Percentiles rank a stretch among this genome's conserved stretches.
These are phyloP conservation scores for Oryctolagus cuniculus DNA, from an alignment of 2,113 vertebrate genomes.

Conservation along the genomic window DNA sequence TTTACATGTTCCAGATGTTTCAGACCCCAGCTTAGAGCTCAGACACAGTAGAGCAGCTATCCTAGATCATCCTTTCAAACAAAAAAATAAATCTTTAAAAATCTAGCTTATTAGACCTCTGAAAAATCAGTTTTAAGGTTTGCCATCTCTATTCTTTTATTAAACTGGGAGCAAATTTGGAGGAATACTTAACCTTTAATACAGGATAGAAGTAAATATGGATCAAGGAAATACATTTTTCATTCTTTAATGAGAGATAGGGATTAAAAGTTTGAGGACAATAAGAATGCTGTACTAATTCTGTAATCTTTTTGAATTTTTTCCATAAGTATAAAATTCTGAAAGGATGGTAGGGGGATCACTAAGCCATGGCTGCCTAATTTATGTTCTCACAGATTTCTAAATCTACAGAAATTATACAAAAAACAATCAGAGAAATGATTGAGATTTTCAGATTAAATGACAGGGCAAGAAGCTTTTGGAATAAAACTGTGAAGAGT, in stretches of 20 bases:
- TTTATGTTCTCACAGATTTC: background rate
- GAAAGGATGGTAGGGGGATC: too few relatives aligned
- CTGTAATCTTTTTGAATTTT: background rate
- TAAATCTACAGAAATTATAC: background rate
- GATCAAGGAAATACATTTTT: background rate
- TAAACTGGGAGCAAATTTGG: background rate
- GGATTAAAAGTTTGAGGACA: background rate
- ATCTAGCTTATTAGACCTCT: too few relatives aligned
- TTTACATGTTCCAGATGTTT: background rate
- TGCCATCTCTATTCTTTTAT: background rate
- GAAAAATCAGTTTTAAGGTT: background rate
- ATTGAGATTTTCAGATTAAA: background rate
- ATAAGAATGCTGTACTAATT: background rate
- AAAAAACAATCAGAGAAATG: background rate
- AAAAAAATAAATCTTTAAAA: too few relatives aligned
- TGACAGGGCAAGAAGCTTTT: background rate
- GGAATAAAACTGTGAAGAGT: background rate
- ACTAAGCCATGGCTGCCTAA: background rate
- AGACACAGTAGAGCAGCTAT: background rate
- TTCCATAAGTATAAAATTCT: background rate
- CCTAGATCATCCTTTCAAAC: background rate
- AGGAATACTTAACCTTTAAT: background rate
- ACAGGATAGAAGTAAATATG: background rate
- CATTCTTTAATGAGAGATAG: background rate
- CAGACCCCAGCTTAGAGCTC: rapidly evolving